phyloP scores from a whole-genome alignment of 2,888 invertebrate genomes.

The Orthosia gracilis region DNA sequence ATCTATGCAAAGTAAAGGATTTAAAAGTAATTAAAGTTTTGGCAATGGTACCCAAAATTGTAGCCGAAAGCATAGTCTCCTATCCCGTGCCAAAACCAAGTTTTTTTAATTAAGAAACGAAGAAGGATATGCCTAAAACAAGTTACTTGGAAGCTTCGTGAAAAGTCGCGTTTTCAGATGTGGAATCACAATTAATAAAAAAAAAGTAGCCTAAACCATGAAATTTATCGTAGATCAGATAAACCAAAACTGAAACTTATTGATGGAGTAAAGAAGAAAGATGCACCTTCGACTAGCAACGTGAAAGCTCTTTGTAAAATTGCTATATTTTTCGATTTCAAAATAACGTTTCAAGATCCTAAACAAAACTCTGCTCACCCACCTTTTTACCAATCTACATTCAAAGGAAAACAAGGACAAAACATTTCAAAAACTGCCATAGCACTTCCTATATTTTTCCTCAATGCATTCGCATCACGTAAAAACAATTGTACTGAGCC shows the following conservation, averaged over 20 bases:
- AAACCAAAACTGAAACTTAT: neutral
- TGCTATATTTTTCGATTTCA: neutral
- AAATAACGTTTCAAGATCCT: neutral
- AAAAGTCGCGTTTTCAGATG: too few relatives aligned
- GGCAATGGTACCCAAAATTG: neutral
- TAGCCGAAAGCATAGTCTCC: too few relatives aligned
- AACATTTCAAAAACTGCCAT: conserved; percentile 20
- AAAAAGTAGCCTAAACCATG: neutral
- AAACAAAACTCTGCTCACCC: neutral
- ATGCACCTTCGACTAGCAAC: neutral
- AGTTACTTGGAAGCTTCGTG: too few relatives aligned
- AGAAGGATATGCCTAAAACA: too few relatives aligned
- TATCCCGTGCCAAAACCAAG: too few relatives aligned
- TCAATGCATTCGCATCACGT: conserved; percentile 50
- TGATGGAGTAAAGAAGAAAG: neutral
- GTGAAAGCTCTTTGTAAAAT: neutral
- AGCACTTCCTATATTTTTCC: conserved; percentile 48
- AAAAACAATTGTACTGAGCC: conserved; percentile 41
- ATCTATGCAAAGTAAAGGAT: neutral
- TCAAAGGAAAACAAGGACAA: conserved; percentile 30
- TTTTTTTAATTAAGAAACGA: too few relatives aligned
- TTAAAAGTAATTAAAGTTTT: neutral
- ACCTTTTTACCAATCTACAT: neutral
- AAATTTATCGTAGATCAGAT: too few relatives aligned
- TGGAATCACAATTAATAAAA: neutral